Base-by-base conservation (phyloP, 2,113 vertebrate genomes). In the Melanotaenia duboulayi region DNA sequence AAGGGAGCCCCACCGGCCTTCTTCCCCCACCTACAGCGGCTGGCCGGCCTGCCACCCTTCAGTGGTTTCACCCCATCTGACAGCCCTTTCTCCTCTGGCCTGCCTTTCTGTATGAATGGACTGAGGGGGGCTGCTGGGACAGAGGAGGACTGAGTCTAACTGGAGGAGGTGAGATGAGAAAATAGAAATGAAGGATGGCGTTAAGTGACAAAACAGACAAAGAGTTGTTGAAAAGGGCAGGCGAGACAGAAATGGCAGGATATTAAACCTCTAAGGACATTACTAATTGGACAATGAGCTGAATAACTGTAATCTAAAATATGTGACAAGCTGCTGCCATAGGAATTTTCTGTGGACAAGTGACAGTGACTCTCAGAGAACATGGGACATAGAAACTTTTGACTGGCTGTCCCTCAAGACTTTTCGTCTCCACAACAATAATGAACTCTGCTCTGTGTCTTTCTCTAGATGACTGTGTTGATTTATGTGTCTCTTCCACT, bases 21-120 rank as follows among this genome's bases (percentile, higher is more conserved):
- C 90, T 97, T 96, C 80, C 96, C 96, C 4, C 96, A 96, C 81
- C 92, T 97, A 64, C 95, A 96, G 91, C 92, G 96, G 86, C 89
- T 96, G 63, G 89, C 93, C 1, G 93, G 91, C 82, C 85, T 95
- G 60, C 94, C 93, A 48, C 94, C 95, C 66, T 95, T 95, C 78
- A 93, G 93, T 22, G 93, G 93, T 37, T 94, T 95, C 84, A 93
- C 91, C 48, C 91, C 92, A 4, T 91, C 93, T 37, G 93, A 94
- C 84, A 85, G 82, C 66, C 90, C 92, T 25, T 94, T 94, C 87
- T 84, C 91, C 80, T 89, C 93, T n/a, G 74, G 91, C 59, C 83
- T 95, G 86, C 86, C 93, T 74, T 95, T 94, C 92, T 94, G 93
- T 88, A 93, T 95, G 92, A 95, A 94, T 16, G 94, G 93, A 86